Conservation (phyloP, 2,888 invertebrate species). For the Tetheella fluctuosa region DNA sequence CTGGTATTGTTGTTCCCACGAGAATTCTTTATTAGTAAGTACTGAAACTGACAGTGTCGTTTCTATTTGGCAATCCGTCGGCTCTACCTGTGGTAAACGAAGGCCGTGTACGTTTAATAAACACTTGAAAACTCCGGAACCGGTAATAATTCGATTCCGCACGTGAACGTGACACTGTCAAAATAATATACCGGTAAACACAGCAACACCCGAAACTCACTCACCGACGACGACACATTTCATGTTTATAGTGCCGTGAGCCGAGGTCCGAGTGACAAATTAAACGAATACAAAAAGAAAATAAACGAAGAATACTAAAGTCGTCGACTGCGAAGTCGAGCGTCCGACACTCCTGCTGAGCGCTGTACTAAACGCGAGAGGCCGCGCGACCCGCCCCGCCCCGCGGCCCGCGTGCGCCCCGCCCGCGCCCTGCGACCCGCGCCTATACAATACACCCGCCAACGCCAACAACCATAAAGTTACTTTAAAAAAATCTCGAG, state of each 20-base stretch:
- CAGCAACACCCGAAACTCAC: slow-evolving; percentile 62
- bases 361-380: slow-evolving; percentile 82
- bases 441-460: slow-evolving; percentile 56
- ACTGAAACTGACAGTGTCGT: slow-evolving; percentile 62
- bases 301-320: slow-evolving; percentile 81
- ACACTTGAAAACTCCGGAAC: slow-evolving; percentile 81
- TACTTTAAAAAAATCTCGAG: slow-evolving; percentile 65
- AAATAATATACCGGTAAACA: slow-evolving; percentile 68
- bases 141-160: slow-evolving; percentile 78
- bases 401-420: slow-evolving; percentile 60
- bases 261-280: slow-evolving; percentile 72
- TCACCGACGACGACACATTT: slow-evolving; percentile 62
- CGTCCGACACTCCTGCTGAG: slow-evolving; percentile 84
- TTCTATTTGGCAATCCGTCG: slow-evolving; percentile 67
- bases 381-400: slow-evolving; percentile 75
- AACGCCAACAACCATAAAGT: slow-evolving; percentile 41
- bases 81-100: slow-evolving; percentile 75
- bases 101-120: slow-evolving; percentile 76
- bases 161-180: slow-evolving; percentile 82
- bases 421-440: slow-evolving; percentile 70
- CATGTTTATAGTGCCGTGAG: slow-evolving; percentile 56
- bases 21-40: slow-evolving; percentile 44
- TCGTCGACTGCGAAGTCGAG: slow-evolving; percentile 79
- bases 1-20: slow-evolving; percentile 57
- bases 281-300: slow-evolving; percentile 84